Percentiles rank a stretch among this genome's conserved stretches.
These are phyloP conservation scores for Lutjanus argentimaculatus DNA, from an alignment of 2,797 vertebrate species.

Conservation along the genomic window DNA sequence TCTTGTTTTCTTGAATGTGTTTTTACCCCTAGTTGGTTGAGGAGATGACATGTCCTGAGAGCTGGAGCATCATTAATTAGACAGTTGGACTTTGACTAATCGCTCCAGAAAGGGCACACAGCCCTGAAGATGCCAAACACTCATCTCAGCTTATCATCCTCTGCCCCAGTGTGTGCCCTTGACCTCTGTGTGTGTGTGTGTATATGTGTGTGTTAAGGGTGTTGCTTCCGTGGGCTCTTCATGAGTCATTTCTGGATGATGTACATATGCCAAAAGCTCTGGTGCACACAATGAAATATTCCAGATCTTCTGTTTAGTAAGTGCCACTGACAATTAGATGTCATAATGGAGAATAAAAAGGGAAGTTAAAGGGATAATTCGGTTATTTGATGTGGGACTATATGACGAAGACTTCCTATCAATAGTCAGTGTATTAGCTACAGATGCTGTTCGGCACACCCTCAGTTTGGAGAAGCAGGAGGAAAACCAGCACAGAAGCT, in stretches of 20 bases:
- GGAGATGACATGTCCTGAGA: slow-evolving; percentile 74
- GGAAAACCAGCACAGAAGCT: no score
- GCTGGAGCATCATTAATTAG: slow-evolving; percentile 84
- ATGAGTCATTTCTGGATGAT: slow-evolving; percentile 76
- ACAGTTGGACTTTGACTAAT: slow-evolving; percentile 86
- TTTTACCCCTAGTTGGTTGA: slow-evolving; percentile 67
- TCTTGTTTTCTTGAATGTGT: slow-evolving; percentile 67
- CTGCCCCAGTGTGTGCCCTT: slow-evolving; percentile 73
- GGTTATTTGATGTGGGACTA: no score
- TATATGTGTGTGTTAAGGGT: slow-evolving; percentile 41
- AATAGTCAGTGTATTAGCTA: no score
- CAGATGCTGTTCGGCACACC: no score
- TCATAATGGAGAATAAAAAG: slow-evolving; percentile 15
- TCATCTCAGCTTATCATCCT: slow-evolving; percentile 78
- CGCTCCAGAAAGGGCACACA: slow-evolving; percentile 83
- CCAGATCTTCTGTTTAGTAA: slow-evolving; percentile 25
- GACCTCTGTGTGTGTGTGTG: slow-evolving; percentile 64
- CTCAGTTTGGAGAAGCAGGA: no score
- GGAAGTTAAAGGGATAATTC: slow-evolving; percentile 7
- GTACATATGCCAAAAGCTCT: slow-evolving; percentile 58
- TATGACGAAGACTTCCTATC: no score
- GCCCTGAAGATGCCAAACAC: slow-evolving; percentile 81
- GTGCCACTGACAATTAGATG: slow-evolving; percentile 38
- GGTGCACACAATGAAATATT: slow-evolving; percentile 31
- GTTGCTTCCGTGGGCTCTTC: slow-evolving; percentile 59